Evolutionary conservation across 2,888 invertebrate genomes (phyloP).

Genomic region (Eurois occulta): DNA sequence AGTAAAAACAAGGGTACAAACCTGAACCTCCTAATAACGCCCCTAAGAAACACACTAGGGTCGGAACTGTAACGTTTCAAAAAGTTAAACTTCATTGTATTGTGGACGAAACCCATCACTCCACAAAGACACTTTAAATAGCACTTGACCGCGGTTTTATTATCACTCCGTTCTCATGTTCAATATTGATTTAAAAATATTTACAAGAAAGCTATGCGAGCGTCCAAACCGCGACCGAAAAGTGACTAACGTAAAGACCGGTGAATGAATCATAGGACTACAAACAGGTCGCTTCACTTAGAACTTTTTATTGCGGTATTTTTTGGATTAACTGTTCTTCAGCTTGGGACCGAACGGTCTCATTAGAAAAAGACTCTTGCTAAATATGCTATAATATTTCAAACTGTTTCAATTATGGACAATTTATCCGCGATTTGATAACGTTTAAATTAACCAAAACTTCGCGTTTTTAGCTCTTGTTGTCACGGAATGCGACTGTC

Average conservation of each 20-base stretch:
- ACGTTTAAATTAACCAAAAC: constrained; percentile 12
- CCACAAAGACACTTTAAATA: constrained; percentile 13
- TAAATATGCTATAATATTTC: constrained; percentile 24
- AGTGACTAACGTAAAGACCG: constrained; percentile 79
- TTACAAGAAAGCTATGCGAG: constrained; percentile 79
- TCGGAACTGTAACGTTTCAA: constrained; percentile 52
- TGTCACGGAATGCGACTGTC: neutral
- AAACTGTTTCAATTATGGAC: constrained; percentile 9
- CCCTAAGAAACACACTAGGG: constrained; percentile 43
- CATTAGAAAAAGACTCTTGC: constrained; percentile 74
- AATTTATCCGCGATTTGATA: constrained; percentile 13
- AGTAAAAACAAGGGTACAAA: constrained; percentile 30
- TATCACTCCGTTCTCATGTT: constrained; percentile 60
- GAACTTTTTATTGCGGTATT: constrained; percentile 86
- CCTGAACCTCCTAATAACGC: constrained; percentile 41
- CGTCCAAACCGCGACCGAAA: constrained; percentile 70
- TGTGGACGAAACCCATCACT: constrained; percentile 30
- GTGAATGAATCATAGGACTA: constrained; percentile 84
- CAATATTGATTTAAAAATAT: constrained; percentile 85
- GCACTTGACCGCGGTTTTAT: constrained; percentile 33
- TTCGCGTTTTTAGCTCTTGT: neutral
- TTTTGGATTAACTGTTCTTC: constrained; percentile 82
- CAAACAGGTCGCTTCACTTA: constrained; percentile 81
- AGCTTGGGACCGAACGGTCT: constrained; percentile 70
- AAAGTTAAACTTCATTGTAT: constrained; percentile 52